phyloP scores from a whole-genome alignment of 2,888 invertebrate genomes.

The Pycnomerus fuliginosus region DNA sequence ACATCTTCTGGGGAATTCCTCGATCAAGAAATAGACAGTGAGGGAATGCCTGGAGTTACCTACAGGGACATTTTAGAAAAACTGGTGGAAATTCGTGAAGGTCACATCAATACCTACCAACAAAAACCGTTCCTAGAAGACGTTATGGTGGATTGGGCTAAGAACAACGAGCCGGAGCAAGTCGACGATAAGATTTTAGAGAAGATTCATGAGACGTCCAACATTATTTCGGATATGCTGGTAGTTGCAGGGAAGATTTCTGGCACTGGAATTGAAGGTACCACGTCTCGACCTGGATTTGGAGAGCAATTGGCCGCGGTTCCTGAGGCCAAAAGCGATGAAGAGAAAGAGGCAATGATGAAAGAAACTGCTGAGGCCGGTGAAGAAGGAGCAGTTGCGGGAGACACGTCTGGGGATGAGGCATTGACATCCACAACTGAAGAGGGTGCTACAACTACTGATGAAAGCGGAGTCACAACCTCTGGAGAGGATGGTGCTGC shows the following conservation, averaged over 20 bases:
- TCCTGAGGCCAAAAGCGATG: neutral
- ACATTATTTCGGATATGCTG: slow-evolving; percentile 33
- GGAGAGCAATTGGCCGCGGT: slow-evolving; percentile 1
- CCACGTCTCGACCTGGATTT: no score
- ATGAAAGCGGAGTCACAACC: no score
- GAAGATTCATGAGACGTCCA: slow-evolving; percentile 39
- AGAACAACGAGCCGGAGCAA: slow-evolving; percentile 35
- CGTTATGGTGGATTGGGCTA: slow-evolving; percentile 40
- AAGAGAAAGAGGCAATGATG: neutral
- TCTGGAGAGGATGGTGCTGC: no score
- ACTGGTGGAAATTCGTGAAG: slow-evolving; percentile 30
- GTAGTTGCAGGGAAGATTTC: no score
- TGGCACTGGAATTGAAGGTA: neutral
- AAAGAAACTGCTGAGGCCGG: neutral
- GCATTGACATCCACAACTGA: no score
- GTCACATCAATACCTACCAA: slow-evolving; percentile 1
- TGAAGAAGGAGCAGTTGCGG: slow-evolving; percentile 1
- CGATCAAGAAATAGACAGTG: slow-evolving; percentile 24
- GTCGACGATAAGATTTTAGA: slow-evolving; percentile 35
- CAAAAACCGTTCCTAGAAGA: slow-evolving; percentile 29
- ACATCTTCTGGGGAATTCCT: slow-evolving; percentile 36
- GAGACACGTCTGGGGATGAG: no score
- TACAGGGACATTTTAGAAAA: slow-evolving; percentile 35
- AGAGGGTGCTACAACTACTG: no score
- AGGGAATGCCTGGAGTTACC: slow-evolving; percentile 30